phyloP scores from a whole-genome alignment of 1,140 invertebrate genomes.

The Drosophila burlai region DNA sequence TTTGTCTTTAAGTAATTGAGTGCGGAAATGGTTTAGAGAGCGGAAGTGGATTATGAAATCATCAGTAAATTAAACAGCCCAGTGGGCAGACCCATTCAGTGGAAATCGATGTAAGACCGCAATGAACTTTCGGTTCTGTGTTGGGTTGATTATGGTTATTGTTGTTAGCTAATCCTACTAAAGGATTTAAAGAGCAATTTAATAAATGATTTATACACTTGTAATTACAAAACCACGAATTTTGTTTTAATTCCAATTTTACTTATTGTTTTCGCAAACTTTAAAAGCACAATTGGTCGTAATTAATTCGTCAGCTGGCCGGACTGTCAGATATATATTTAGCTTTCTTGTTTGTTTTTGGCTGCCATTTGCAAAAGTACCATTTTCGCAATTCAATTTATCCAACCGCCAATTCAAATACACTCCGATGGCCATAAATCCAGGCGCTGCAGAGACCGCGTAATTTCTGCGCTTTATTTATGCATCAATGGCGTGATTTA shows the following conservation, averaged over 20 bases:
- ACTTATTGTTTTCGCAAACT: not conserved
- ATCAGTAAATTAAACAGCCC: conserved; percentile 53
- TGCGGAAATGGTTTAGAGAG: conserved; percentile 6
- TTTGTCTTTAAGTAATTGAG: conserved; percentile 54
- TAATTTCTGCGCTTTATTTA: conserved; percentile 78
- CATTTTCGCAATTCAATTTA: conserved; percentile 64
- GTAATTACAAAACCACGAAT: not conserved
- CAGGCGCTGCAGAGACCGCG: conserved; percentile 61
- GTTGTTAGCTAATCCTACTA: not conserved
- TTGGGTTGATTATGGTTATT: not conserved
- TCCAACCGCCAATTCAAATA: conserved; percentile 60
- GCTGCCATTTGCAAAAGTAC: conserved; percentile 39
- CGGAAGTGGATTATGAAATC: conserved; percentile 36
- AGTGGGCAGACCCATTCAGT: conserved; percentile 16
- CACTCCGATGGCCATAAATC: conserved; percentile 65
- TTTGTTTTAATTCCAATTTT: not conserved
- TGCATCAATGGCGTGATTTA: conserved; percentile 76
- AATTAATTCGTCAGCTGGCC: conserved; percentile 28
- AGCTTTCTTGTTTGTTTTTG: conserved; percentile 18
- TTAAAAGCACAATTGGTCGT: not conserved
- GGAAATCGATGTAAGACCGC: conserved; percentile 13
- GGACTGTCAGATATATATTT: conserved; percentile 5
- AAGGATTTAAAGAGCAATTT: not conserved
- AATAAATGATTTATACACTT: not conserved
- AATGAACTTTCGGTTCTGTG: not conserved